Conservation (phyloP, 2,797 vertebrate species). For the Betta splendens region DNA sequence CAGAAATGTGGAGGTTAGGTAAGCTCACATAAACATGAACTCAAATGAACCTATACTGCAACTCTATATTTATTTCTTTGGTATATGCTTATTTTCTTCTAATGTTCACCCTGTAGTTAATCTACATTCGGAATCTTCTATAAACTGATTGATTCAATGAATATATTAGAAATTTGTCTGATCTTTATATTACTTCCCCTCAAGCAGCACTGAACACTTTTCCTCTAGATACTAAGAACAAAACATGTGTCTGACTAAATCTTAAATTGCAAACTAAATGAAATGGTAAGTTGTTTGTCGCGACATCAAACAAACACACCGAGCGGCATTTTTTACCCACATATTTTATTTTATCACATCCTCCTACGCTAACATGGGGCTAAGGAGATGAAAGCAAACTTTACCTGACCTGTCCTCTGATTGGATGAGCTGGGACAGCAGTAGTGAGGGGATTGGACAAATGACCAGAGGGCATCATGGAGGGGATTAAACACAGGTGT, state of each 20-base stretch:
- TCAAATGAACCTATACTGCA: background rate
- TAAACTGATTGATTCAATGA: background rate
- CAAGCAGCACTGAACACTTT: background rate
- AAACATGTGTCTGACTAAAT: conserved; percentile 4
- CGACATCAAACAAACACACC: conserved; percentile 28
- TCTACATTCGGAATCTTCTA: background rate
- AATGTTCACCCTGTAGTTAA: background rate
- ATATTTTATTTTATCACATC: conserved; percentile 47
- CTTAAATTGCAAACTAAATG: conserved; percentile 7
- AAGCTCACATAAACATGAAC: conserved; percentile 9
- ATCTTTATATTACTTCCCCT: conserved; percentile 1
- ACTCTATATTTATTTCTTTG: conserved; percentile 1
- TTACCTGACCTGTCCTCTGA: conserved; percentile 65
- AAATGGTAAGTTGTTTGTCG: conserved; percentile 22
- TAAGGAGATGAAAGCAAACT: conserved; percentile 62
- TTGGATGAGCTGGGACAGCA: conserved; percentile 64
- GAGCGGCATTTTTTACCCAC: conserved; percentile 9
- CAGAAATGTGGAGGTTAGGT: conserved; percentile 13
- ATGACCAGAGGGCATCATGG: conserved; percentile 74
- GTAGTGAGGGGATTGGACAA: conserved; percentile 65
- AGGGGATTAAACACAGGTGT: conserved; percentile 81
- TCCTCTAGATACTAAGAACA: background rate
- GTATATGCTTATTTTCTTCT: background rate
- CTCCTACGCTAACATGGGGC: conserved; percentile 41
- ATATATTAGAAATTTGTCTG: conserved; percentile 7